These are phyloP conservation scores for Adelphocoris suturalis DNA, from an alignment of 2,888 invertebrate genomes.

Conservation along the genomic window DNA sequence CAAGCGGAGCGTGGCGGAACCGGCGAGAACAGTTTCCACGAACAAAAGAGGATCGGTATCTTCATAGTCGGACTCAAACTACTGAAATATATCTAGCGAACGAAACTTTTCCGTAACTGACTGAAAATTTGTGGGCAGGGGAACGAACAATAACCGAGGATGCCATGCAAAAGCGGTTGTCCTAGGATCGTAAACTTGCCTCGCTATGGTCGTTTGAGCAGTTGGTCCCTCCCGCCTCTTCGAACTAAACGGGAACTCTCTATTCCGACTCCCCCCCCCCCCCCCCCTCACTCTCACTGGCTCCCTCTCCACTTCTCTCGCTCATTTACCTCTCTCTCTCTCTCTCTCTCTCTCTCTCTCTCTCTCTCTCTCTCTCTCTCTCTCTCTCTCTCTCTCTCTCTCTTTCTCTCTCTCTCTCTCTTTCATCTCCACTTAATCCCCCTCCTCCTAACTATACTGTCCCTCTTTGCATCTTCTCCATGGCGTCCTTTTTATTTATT, in stretches of 20 bases:
- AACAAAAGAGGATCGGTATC: conserved; percentile 10
- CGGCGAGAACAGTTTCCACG: neutral
- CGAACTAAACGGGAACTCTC: neutral
- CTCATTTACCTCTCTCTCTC: too few species aligned
- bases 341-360: too few species aligned
- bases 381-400: too few species aligned
- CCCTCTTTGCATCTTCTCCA: too few species aligned
- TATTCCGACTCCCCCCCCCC: neutral
- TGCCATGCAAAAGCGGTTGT: conserved; percentile 13
- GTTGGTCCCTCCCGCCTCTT: neutral
- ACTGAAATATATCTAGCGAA: neutral
- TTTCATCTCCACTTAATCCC: too few species aligned
- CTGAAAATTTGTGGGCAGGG: neutral
- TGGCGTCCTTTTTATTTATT: too few species aligned
- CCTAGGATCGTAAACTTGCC: neutral
- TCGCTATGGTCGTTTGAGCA: conserved; percentile 23
- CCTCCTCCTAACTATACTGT: too few species aligned
- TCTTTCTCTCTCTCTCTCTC: too few species aligned
- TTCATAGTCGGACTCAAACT: neutral
- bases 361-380: too few species aligned
- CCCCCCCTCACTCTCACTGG: too few species aligned
- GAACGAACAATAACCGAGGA: conserved; percentile 15
- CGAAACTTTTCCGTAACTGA: conserved; percentile 6
- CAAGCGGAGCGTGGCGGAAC: neutral
- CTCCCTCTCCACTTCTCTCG: too few species aligned